Percentiles rank a stretch among this genome's conserved stretches.
phyloP scores from a whole-genome alignment of 1,140 invertebrate genomes.

The Zaprionus camerounensis region DNA sequence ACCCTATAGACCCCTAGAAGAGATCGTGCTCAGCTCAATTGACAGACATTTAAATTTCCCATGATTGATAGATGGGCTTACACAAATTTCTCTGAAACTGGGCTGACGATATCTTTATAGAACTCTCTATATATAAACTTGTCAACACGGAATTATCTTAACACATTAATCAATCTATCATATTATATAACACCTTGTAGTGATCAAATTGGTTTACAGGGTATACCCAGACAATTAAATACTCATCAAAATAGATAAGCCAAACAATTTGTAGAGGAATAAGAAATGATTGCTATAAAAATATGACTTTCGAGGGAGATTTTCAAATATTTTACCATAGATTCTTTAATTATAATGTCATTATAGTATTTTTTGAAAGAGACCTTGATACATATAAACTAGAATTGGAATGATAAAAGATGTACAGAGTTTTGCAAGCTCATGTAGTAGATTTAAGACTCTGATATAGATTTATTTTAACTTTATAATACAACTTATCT shows the following conservation, averaged over 20 bases:
- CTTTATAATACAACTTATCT: too few relatives aligned
- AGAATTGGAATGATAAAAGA: too few relatives aligned
- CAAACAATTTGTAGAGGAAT: slow-evolving; percentile 18
- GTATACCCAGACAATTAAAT: slow-evolving; percentile 11
- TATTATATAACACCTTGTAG: not conserved
- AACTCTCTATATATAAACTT: not conserved
- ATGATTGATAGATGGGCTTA: not conserved
- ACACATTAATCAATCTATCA: not conserved
- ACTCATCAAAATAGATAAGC: not conserved
- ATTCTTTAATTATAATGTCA: not conserved
- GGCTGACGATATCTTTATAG: not conserved
- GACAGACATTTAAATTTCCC: not conserved
- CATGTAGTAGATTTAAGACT: not conserved
- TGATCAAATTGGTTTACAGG: not conserved
- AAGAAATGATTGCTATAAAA: slow-evolving; percentile 3
- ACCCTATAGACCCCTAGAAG: not conserved
- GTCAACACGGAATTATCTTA: not conserved
- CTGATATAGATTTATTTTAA: too few relatives aligned
- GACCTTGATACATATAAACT: too few relatives aligned
- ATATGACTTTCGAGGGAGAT: not conserved
- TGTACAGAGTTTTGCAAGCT: too few relatives aligned
- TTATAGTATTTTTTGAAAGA: not conserved
- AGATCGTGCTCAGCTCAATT: not conserved
- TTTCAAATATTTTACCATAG: not conserved
- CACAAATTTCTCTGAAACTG: not conserved